Percentiles rank a stretch among this genome's conserved stretches.
These are phyloP conservation scores for Columbina picui DNA, from an alignment of 2,113 vertebrate genomes.

Conservation along the genomic window DNA sequence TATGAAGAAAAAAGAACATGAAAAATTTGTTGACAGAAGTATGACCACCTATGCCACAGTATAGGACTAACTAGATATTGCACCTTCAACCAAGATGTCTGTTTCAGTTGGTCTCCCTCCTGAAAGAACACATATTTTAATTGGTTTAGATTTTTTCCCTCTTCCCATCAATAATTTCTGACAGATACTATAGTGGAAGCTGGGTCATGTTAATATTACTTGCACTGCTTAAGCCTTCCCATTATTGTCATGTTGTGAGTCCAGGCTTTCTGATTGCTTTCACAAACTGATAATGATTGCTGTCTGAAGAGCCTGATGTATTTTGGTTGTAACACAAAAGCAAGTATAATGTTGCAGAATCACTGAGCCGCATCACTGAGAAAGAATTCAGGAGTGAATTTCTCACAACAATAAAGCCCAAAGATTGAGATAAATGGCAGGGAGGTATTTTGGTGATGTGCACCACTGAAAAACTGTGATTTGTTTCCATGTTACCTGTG, in stretches of 20 bases:
- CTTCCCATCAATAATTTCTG: conserved; percentile 13
- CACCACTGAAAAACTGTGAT: neutral
- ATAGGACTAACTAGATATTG: neutral
- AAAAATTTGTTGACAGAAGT: neutral
- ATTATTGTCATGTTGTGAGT: neutral
- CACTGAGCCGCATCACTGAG: neutral
- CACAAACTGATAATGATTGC: conserved; percentile 75
- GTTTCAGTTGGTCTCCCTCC: conserved; percentile 33
- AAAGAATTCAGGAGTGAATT: neutral
- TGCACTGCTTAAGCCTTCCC: neutral
- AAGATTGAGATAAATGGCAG: neutral
- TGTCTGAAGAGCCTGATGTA: conserved; percentile 4
- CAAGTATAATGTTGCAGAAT: conserved; percentile 5
- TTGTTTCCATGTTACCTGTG: neutral
- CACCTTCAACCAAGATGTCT: conserved; percentile 20
- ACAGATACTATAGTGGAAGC: conserved; percentile 24
- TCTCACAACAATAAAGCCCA: neutral
- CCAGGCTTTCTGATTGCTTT: conserved; percentile 66
- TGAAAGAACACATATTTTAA: conserved; percentile 37
- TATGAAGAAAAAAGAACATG: neutral
- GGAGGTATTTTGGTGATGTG: neutral
- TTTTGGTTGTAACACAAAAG: conserved; percentile 26
- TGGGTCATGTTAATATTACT: neutral
- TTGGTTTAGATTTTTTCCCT: neutral
- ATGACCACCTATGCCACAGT: neutral